A percentile compares a stretch with the other conserved stretches of the same genome.
Evolutionary conservation across 2,888 invertebrate genomes (phyloP).

Genomic region (Tachina lurida): DNA sequence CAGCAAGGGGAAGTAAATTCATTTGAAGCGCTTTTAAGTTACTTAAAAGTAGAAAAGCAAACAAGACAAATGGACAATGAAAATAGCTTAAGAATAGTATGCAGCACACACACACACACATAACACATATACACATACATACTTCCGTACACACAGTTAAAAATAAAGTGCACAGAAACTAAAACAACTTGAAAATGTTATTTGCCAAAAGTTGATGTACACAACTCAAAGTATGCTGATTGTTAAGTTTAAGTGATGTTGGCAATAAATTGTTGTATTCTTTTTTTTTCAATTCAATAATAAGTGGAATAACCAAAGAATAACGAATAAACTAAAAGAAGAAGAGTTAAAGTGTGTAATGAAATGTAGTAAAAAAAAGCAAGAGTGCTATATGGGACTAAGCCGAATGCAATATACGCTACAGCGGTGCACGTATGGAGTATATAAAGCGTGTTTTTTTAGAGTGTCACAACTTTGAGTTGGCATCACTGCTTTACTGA

Average conservation of each 20-base stretch:
- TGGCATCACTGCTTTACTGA: too few relatives aligned
- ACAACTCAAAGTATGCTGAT: slow-evolving; percentile 55
- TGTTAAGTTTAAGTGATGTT: slow-evolving; percentile 58
- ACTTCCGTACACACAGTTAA: not conserved
- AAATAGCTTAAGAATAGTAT: slow-evolving; percentile 39
- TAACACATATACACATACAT: not conserved
- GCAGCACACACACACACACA: not conserved
- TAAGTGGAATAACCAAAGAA: not conserved
- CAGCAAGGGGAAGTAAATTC: slow-evolving; percentile 69
- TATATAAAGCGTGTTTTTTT: too few relatives aligned
- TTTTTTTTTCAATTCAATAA: not conserved
- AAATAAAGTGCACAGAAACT: slow-evolving; percentile 30
- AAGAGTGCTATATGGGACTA: too few relatives aligned
- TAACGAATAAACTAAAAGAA: not conserved
- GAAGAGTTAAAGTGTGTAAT: not conserved
- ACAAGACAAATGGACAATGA: slow-evolving; percentile 68
- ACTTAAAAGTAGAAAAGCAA: slow-evolving; percentile 57
- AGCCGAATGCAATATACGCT: too few relatives aligned
- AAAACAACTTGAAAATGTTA: slow-evolving; percentile 48
- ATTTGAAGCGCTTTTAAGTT: slow-evolving; percentile 73
- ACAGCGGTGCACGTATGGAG: too few relatives aligned
- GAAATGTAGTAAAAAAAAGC: too few relatives aligned
- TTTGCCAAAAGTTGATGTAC: slow-evolving; percentile 59
- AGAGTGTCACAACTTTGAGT: too few relatives aligned
- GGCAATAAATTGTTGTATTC: slow-evolving; percentile 56